These are phyloP conservation scores for Clytia hemisphaerica DNA, from an alignment of 30 jellyfish, hydroid and myxozoan genomes.

Conservation along the genomic window DNA sequence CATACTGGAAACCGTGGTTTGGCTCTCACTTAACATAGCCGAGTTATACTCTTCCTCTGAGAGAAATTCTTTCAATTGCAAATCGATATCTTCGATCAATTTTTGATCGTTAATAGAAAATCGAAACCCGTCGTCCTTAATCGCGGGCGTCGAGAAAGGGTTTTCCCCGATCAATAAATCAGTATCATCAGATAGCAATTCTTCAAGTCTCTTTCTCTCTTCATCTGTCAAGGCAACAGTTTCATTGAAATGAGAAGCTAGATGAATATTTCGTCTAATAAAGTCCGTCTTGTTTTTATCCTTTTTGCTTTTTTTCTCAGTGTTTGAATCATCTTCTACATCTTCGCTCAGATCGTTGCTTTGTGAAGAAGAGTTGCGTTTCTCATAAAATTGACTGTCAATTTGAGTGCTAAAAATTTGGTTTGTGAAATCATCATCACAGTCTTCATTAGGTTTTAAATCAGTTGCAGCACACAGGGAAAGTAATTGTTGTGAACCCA, in stretches of 20 bases:
- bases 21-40: neutral
- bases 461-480: constrained; percentile 33
- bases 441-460: constrained; percentile 2
- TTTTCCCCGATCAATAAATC: constrained; percentile 56
- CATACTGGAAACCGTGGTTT: neutral
- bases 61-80: constrained; percentile 44
- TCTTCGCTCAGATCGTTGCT: neutral
- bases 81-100: constrained; percentile 63
- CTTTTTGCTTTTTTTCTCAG: constrained; percentile 4
- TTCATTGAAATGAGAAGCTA: constrained; percentile 72
- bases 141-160: constrained; percentile 46
- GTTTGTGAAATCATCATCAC: constrained; percentile 25
- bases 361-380: no score
- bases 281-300: constrained; percentile 44
- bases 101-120: constrained; percentile 31
- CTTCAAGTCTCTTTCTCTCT: constrained; percentile 60
- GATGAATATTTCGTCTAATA: constrained; percentile 50
- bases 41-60: constrained; percentile 48
- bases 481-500: constrained; percentile 44
- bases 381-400: no score
- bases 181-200: constrained; percentile 64
- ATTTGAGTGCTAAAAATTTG: no score
- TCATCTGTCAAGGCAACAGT: constrained; percentile 54
- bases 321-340: neutral
- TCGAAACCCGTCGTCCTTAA: constrained; percentile 12